Evolutionary conservation across 2,888 invertebrate genomes (phyloP).

Genomic region (Syrphus vitripennis): DNA sequence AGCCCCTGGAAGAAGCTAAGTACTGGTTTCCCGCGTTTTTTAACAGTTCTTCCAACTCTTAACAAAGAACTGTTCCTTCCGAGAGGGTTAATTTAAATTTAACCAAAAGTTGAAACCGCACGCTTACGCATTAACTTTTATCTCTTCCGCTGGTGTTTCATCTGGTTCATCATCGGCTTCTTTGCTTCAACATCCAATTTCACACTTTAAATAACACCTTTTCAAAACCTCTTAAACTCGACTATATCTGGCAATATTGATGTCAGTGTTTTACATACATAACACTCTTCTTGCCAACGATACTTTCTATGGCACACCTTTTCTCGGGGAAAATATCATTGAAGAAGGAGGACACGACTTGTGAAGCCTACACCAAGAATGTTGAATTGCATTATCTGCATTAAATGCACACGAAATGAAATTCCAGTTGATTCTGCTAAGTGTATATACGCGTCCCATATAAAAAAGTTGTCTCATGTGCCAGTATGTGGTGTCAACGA

Average conservation of each 20-base stretch:
- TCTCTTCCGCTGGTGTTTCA: no score
- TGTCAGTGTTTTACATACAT: neutral
- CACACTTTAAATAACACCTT: no score
- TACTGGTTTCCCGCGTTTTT: no score
- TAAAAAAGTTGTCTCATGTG: slow-evolving; percentile 47
- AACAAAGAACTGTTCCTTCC: neutral
- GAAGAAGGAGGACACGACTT: neutral
- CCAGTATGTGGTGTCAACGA: slow-evolving; percentile 44
- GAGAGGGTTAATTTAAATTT: no score
- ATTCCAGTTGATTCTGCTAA: slow-evolving; percentile 16
- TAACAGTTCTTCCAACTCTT: no score
- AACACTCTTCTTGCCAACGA: neutral
- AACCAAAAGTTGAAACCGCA: no score
- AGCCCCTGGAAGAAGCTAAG: no score
- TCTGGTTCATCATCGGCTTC: no score
- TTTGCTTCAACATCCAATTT: no score
- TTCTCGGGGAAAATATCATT: neutral
- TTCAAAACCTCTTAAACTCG: no score
- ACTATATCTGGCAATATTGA: neutral
- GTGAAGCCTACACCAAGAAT: slow-evolving; percentile 37
- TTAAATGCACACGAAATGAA: slow-evolving; percentile 58
- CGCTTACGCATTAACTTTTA: no score
- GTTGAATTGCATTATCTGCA: slow-evolving; percentile 46
- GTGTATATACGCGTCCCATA: slow-evolving; percentile 10
- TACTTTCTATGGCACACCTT: slow-evolving; percentile 24